Evolutionary conservation across 2,888 invertebrate species (phyloP).

Genomic region (Bimastos eiseni): DNA sequence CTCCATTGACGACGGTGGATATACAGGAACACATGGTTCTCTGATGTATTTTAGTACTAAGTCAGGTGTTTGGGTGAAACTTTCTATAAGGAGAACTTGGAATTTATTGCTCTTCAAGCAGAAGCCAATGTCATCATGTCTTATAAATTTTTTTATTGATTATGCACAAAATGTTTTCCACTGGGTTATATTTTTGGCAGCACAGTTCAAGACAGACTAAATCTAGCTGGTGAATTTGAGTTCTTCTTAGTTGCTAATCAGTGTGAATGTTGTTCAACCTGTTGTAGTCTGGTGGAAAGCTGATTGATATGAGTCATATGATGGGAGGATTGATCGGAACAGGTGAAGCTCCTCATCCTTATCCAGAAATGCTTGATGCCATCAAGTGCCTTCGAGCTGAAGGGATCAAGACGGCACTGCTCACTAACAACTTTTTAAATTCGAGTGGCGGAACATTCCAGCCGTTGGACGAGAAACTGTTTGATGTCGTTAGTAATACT

Average conservation of each 20-base stretch:
- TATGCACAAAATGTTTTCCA: neutral
- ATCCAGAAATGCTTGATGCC: slow-evolving; percentile 56
- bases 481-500: slow-evolving; percentile 56
- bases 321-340: slow-evolving; percentile 52
- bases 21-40: too few species aligned
- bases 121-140: neutral
- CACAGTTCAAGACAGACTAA: neutral
- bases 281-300: slow-evolving; percentile 15
- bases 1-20: too few species aligned
- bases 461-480: slow-evolving; percentile 52
- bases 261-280: neutral
- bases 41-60: too few species aligned
- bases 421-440: slow-evolving; percentile 62
- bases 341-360: slow-evolving; percentile 48
- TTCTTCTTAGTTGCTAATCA: neutral
- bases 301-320: neutral
- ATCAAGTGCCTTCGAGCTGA: slow-evolving; percentile 57
- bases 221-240: neutral
- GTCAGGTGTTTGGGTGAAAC: neutral
- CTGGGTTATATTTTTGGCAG: neutral
- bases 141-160: neutral
- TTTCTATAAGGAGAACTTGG: neutral
- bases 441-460: slow-evolving; percentile 18
- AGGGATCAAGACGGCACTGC: slow-evolving; percentile 62
- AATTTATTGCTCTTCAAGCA: neutral